These are phyloP conservation scores for Autographa gamma DNA, from an alignment of 2,888 invertebrate species.

Conservation along the genomic window DNA sequence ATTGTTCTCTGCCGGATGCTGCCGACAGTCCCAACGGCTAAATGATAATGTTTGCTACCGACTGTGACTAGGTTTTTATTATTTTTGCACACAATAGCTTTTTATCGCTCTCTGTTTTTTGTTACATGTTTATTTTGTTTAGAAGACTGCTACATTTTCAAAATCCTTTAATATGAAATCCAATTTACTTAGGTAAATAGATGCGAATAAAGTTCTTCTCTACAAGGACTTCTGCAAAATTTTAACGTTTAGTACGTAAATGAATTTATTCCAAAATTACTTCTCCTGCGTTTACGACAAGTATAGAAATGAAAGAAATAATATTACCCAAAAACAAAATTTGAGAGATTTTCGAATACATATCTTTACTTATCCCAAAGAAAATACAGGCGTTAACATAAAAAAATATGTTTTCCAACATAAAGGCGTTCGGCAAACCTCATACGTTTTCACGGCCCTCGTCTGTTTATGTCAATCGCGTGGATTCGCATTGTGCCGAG, in stretches of 20 bases:
- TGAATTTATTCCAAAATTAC: too few species aligned
- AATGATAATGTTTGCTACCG: slow-evolving; percentile 58
- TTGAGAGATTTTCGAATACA: too few species aligned
- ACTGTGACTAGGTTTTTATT: slow-evolving; percentile 35
- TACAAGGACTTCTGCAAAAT: too few species aligned
- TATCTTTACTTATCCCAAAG: neutral
- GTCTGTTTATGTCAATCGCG: slow-evolving; percentile 21
- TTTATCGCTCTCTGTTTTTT: neutral
- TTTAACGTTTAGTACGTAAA: too few species aligned
- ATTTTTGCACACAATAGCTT: slow-evolving; percentile 40
- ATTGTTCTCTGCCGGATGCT: slow-evolving; percentile 59
- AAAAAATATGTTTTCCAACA: slow-evolving; percentile 9
- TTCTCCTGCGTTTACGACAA: too few species aligned
- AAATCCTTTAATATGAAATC: too few species aligned
- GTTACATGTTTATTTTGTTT: neutral
- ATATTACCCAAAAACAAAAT: too few species aligned
- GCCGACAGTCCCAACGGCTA: slow-evolving; percentile 50
- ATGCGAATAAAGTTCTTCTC: too few species aligned
- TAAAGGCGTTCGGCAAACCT: neutral
- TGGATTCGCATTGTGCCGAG: slow-evolving; percentile 13
- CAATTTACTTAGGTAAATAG: too few species aligned
- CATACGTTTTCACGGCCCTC: slow-evolving; percentile 6
- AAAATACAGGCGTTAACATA: slow-evolving; percentile 10
- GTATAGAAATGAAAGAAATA: too few species aligned
- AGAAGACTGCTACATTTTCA: too few species aligned